Evolutionary conservation across 2,113 vertebrate species (phyloP), one percentile per base, ranked within the genome.

Genomic region (Otus sunia): DNA sequence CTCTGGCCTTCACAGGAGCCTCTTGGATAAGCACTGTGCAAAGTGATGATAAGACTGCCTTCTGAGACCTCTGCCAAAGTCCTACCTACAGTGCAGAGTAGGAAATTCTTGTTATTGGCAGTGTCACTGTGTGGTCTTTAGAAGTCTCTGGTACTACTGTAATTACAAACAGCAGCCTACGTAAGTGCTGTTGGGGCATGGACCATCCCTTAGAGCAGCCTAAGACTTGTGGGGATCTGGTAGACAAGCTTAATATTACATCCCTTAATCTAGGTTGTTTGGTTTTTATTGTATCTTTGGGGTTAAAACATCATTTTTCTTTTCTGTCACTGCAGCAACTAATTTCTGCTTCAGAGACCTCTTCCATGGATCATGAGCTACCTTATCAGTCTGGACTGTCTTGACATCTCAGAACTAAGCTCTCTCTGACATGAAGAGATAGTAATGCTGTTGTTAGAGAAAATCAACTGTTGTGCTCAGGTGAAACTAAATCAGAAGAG

Each of bases 261-360:
- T 67, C 11, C 11, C 13, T 73, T 94, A 25, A 52, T 89, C 69
- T 68, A 91, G 59, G 74, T 23, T 37, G 59, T 76, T 53, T 92
- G 10, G 20, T 47, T 47, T 19, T 47, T 75, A 5, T 59, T 92
- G 9, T 52, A 9, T 72, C 43, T 75, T 63, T 71, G 64, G 20
- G 21, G 34, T 86, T 72, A 69, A 91, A 86, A 50, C 41, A 23
- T 75, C 19, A 30, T 90, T 77, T 80, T 78, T 88, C 19, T 89
- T 13, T 80, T 34, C 30, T 73, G 15, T 60, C 49, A 37, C 66
- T 79, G 69, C 64, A 92, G 80, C 49, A 91, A 34, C 12, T 78
- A 87, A 92, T 94, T 91, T 91, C 59, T 95, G 60, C 73, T 86
- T 95, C 64, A 81, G 76, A 55, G n/a, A 68, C 39, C 23, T 91